Evolutionary conservation across 2,113 vertebrate species (phyloP).

Genomic region (Cromileptes altivelis): DNA sequence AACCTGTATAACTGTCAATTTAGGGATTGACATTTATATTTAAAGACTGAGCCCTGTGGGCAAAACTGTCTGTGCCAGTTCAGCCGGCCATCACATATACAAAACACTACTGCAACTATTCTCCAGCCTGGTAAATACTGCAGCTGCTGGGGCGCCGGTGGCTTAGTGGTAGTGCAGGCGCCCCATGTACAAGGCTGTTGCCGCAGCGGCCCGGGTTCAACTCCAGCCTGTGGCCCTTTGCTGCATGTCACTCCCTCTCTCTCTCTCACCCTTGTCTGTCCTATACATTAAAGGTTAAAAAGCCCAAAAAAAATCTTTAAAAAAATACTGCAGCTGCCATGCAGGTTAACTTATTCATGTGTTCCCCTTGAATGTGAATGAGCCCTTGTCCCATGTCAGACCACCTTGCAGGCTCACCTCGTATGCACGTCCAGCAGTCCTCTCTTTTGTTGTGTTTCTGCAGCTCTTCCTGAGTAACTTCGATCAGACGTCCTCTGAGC

Average conservation of each 20-base stretch:
- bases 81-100: background rate
- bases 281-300: no score
- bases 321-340: background rate
- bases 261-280: no score
- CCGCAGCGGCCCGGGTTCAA: no score
- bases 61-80: background rate
- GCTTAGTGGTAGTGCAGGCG: no score
- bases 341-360: background rate
- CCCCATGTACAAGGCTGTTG: no score
- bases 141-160: no score
- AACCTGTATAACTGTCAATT: background rate
- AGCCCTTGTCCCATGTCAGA: background rate
- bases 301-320: no score
- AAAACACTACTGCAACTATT: background rate
- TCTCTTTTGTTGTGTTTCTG: slow-evolving; percentile 90
- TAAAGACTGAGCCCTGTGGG: no score
- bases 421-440: slow-evolving; percentile 98
- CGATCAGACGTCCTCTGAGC: slow-evolving; percentile 90
- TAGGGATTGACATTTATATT: background rate
- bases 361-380: background rate
- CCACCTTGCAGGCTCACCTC: slow-evolving; percentile 84
- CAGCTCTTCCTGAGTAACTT: slow-evolving; percentile 94
- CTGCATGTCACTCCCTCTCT: no score
- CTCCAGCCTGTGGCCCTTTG: no score
- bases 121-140: background rate